phyloP scores from a whole-genome alignment of 2,888 invertebrate species.

The Drosophila pegasa region DNA sequence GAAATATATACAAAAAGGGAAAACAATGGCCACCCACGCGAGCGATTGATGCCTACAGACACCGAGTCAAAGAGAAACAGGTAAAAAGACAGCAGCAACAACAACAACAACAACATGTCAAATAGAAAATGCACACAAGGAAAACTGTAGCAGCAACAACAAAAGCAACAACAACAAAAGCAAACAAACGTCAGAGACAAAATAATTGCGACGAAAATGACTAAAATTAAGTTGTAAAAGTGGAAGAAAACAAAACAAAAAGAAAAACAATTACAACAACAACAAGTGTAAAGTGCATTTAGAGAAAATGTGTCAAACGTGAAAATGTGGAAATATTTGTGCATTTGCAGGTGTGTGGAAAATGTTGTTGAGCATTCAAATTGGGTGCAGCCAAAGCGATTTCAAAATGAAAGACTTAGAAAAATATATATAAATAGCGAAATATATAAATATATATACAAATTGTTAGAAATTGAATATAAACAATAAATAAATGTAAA shows the following conservation, averaged over 20 bases:
- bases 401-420: neutral
- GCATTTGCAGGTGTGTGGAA: constrained; percentile 36
- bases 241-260: constrained; percentile 26
- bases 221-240: constrained; percentile 66
- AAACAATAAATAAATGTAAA: neutral
- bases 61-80: constrained; percentile 45
- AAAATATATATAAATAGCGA: constrained; percentile 1
- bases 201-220: constrained; percentile 63
- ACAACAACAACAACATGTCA: constrained; percentile 17
- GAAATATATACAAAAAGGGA: constrained; percentile 30
- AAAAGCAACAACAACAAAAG: constrained; percentile 21
- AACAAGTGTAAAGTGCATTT: constrained; percentile 49
- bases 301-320: constrained; percentile 57
- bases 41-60: constrained; percentile 37
- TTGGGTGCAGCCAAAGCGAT: constrained; percentile 31
- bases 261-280: neutral
- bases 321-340: constrained; percentile 57
- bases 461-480: neutral
- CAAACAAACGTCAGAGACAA: constrained; percentile 51
- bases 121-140: constrained; percentile 55
- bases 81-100: constrained; percentile 33
- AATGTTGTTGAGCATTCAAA: constrained; percentile 23
- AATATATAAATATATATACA: neutral
- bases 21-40: constrained; percentile 65
- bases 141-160: constrained; percentile 39